Evolutionary conservation across 2,113 vertebrate genomes (phyloP).

Genomic region (Isurus oxyrinchus): DNA sequence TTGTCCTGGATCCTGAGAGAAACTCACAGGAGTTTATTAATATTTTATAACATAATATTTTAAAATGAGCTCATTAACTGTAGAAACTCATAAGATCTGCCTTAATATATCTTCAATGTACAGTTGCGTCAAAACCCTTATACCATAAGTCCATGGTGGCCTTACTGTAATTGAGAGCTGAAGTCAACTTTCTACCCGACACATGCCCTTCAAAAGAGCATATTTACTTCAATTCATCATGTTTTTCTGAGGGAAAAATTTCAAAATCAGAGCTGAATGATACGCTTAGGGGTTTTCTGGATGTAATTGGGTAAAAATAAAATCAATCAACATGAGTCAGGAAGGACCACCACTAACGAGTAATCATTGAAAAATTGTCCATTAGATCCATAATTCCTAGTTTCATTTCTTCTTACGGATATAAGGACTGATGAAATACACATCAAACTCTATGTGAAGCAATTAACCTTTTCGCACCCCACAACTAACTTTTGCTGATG

Average conservation of each 20-base stretch:
- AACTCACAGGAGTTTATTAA: conserved; percentile 1
- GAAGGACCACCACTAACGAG: not conserved
- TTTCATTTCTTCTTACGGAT: conserved; percentile 3
- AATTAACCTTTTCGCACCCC: not conserved
- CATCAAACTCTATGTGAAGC: not conserved
- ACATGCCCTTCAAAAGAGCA: not conserved
- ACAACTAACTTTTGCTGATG: conserved; percentile 8
- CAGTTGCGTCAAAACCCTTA: not conserved
- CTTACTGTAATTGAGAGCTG: not conserved
- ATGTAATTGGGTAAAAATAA: not conserved
- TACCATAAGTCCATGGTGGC: not conserved
- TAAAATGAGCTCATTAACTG: not conserved
- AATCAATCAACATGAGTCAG: not conserved
- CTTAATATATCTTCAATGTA: not conserved
- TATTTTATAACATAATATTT: not conserved
- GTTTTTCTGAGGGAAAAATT: not conserved
- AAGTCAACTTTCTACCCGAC: not conserved
- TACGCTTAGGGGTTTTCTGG: not conserved
- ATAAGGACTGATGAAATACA: not conserved
- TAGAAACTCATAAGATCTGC: not conserved
- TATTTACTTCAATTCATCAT: not conserved
- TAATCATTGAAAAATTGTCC: not conserved
- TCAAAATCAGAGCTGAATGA: not conserved
- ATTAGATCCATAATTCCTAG: not conserved
- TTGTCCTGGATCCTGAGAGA: not conserved